Evolutionary conservation across 2,888 invertebrate genomes (phyloP), one percentile per base, ranked within the genome.

Genomic region (Melipona beecheii): DNA sequence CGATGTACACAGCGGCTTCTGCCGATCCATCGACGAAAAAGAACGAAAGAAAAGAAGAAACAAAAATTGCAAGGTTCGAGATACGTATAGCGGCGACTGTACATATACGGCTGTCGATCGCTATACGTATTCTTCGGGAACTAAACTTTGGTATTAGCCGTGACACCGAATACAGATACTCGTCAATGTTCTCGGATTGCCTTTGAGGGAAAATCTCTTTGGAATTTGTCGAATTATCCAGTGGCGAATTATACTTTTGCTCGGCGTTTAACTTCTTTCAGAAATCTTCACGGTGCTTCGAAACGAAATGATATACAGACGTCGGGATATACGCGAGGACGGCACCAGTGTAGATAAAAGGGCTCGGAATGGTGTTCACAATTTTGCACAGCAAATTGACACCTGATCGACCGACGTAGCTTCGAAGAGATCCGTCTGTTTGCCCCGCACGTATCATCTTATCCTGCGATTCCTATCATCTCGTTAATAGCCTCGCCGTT

Each of bases 341-440:
- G 19, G 60, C 52, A 62, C 27, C 27, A 36, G 52, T 27, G 27
- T 27, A 17, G 36, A 49, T 50, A 56, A 74, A 78, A 43, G 50
- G 50, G 52, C 24, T 66, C 13, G 17, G 19, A 50, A n/a, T n/a
- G 49, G 11, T 43, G 27, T 64, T 58, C 52, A n/a, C 9, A 43
- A 36, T 50, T 43, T 71, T n/a, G n/a, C 58, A n/a, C 43, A 9
- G 5, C 27, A 19, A 31, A 80, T 76, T 71, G 66, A 15, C 65
- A 58, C 60, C 58, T 52, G 52, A 43, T 43, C 19, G 58, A 13
- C 19, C 11, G 54, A 19, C 5, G n/a, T 58, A 24, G n/a, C 52
- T 54, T 62, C 62, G 62, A 43, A 43, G 43, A 43, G 43, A 15
- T 36, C 60, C 24, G 24, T 50, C 27, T 21, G 17, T 54, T n/a